Conservation (phyloP, 1,140 invertebrate genomes). For the Mercenaria mercenaria region DNA sequence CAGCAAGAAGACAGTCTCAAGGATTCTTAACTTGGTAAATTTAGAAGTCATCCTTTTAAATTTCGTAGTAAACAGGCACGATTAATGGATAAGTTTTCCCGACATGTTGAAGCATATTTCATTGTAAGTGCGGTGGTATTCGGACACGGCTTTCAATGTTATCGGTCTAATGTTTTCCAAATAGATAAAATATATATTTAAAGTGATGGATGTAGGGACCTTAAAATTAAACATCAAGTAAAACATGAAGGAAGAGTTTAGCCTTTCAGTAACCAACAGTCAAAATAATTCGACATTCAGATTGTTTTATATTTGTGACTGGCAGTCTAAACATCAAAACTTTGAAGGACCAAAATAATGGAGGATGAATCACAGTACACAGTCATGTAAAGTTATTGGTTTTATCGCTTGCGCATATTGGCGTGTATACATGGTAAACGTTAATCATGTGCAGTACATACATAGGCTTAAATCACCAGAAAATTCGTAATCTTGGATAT, state of each 20-base stretch:
- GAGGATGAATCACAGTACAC: too few species aligned
- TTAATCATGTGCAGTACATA: too few species aligned
- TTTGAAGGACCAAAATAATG: not conserved
- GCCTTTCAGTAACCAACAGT: not conserved
- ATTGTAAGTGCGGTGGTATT: not conserved
- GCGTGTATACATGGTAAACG: too few species aligned
- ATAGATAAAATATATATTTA: too few species aligned
- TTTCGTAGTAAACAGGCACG: not conserved
- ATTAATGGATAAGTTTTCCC: too few species aligned
- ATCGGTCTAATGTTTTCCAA: not conserved
- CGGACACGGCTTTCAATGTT: too few species aligned
- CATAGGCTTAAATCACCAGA: too few species aligned
- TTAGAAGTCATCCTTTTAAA: not conserved
- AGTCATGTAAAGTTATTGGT: too few species aligned
- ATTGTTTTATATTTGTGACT: not conserved
- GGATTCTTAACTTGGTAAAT: constrained; percentile 78
- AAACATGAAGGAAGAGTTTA: not conserved
- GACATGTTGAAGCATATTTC: constrained; percentile 65
- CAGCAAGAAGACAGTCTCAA: constrained; percentile 73
- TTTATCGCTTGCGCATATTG: too few species aligned
- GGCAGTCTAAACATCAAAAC: not conserved
- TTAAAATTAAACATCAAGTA: too few species aligned
- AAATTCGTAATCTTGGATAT: too few species aligned
- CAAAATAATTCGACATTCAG: not conserved
- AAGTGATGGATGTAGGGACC: too few species aligned